Conservation (phyloP, 2,113 vertebrate species). For the Megalops atlanticus region DNA sequence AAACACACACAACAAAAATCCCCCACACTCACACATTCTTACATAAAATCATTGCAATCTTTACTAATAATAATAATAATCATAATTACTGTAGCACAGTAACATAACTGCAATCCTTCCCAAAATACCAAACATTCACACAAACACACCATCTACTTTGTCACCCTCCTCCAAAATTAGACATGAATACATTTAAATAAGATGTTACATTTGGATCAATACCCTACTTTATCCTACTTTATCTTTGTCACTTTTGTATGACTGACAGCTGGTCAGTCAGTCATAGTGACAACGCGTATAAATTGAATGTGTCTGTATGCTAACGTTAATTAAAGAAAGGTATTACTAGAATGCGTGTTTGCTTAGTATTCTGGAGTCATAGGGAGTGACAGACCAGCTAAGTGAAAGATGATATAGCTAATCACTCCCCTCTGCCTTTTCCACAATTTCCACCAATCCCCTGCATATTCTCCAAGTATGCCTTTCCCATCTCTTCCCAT, state of each 20-base stretch:
- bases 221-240: not conserved
- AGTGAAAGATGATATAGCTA: not conserved
- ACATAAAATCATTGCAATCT: too few relatives aligned
- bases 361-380: slow-evolving; percentile 13
- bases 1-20: slow-evolving; percentile 50
- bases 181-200: slow-evolving; percentile 1
- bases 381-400: slow-evolving; percentile 10
- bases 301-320: not conserved
- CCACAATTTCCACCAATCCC: not conserved
- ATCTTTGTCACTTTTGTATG: not conserved
- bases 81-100: too few relatives aligned
- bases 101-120: slow-evolving; percentile 13
- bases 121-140: slow-evolving; percentile 23
- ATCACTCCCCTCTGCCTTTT: slow-evolving; percentile 3
- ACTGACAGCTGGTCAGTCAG: slow-evolving; percentile 1
- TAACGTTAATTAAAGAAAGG: not conserved
- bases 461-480: not conserved
- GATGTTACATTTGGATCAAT: not conserved
- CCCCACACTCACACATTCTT: too few relatives aligned
- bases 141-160: not conserved
- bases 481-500: slow-evolving; percentile 1
- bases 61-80: too few relatives aligned
- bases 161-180: not conserved
- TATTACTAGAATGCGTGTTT: slow-evolving; percentile 9
- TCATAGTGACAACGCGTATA: not conserved